Evolutionary conservation across 1,140 invertebrate species (phyloP), one percentile per base, ranked within the genome.

Genomic region (Bombus picipes): DNA sequence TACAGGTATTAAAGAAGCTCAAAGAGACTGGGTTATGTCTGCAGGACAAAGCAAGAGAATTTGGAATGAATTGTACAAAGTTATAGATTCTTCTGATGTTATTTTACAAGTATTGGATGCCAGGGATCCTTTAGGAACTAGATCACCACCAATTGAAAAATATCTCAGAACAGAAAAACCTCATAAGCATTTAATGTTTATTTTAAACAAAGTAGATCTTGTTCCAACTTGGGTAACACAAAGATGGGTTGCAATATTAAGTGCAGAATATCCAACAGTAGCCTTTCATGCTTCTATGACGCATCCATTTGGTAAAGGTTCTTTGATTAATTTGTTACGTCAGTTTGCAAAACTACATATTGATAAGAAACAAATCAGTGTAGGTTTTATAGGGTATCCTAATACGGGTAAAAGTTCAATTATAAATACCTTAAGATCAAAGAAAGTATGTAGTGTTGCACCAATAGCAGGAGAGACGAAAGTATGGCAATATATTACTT

Each of bases 1-100:
- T 94, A 96, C 97, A 82, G 97, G 99, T 13, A 96, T 98, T 2
- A 96, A 96, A 91, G 97, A 97, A 90, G 96, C 96, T 2, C 96
- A 96, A 66, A 96, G 98, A 83, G 97, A 98, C 91, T 98, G 98
- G 97, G 97, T 99, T 8, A 98, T 99, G 97, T 97, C 96, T 75
- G 98, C 98, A 53, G 99, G 99, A 8, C 98, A 99, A 94, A 99
- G 99, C 92, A 99, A 97, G 96, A 96, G 99, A 91, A 99, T 99
- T 92, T 99, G 99, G 99, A 99, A 99, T 96, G 99, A 99, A 95
- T 94, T 99, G 13, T 99, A 99, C 94, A 99, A 99, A 97, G 99
- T 99, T 18, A 98, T 99, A 73, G 99, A 99, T 95, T 99, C 99
- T 15, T 99, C 99, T 3, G 99, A 99, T 96, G 99, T 99, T 13